These are phyloP conservation scores for Mareca strepera DNA, from an alignment of 2,797 vertebrate genomes.

Conservation along the genomic window DNA sequence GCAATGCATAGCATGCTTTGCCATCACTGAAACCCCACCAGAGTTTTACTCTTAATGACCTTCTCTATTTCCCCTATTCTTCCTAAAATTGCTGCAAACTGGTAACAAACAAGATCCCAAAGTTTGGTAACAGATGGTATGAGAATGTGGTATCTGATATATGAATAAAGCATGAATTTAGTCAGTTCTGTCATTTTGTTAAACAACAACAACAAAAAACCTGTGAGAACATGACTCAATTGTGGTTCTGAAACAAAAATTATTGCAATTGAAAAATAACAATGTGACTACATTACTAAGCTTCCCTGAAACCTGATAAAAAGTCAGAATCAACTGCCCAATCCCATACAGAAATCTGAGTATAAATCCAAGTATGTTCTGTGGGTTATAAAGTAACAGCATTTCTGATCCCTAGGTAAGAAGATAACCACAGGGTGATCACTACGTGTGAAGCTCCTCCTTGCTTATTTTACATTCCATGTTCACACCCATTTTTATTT, in stretches of 20 bases:
- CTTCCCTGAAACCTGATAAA: not conserved
- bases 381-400: not conserved
- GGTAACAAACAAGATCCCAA: not conserved
- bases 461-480: not conserved
- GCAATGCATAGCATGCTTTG: not conserved
- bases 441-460: not conserved
- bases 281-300: not conserved
- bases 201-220: not conserved
- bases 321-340: not conserved
- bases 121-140: constrained; percentile 34
- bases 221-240: not conserved
- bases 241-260: not conserved
- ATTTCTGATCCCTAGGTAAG: not conserved
- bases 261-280: not conserved
- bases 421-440: not conserved
- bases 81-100: constrained; percentile 11
- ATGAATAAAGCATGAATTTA: not conserved
- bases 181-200: not conserved
- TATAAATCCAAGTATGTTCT: not conserved
- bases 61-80: not conserved
- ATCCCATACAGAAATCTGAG: not conserved
- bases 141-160: not conserved
- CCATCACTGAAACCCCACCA: not conserved
- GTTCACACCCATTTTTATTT: not conserved
- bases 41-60: not conserved